These are phyloP conservation scores for Mola mola DNA, from an alignment of 2,113 vertebrate genomes.

Conservation along the genomic window DNA sequence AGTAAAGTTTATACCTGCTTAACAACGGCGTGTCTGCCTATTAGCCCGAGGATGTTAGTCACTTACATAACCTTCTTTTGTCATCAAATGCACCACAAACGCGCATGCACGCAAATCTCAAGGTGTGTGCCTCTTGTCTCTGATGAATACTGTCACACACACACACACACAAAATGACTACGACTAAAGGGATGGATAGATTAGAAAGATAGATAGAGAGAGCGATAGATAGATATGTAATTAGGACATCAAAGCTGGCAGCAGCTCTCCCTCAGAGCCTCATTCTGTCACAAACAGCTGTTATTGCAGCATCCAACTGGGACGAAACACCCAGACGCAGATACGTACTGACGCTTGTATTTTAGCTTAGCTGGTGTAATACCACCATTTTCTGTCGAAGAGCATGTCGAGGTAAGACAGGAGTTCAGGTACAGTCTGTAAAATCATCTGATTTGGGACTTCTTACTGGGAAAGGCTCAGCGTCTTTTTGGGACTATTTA, in stretches of 20 bases:
- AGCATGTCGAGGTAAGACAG: too few species aligned
- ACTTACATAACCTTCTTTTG: too few species aligned
- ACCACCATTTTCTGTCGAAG: background rate
- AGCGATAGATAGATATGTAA: slow-evolving; percentile 37
- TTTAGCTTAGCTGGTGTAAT: background rate
- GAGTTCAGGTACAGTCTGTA: background rate
- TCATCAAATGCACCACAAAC: too few species aligned
- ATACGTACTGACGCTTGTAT: slow-evolving; percentile 4
- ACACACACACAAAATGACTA: too few species aligned
- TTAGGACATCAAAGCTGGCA: slow-evolving; percentile 61
- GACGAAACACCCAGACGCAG: slow-evolving; percentile 36
- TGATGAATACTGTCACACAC: too few species aligned
- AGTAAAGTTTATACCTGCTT: too few species aligned
- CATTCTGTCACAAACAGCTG: slow-evolving; percentile 62
- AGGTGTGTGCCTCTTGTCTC: too few species aligned
- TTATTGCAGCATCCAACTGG: slow-evolving; percentile 44
- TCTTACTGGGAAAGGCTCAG: slow-evolving; percentile 59
- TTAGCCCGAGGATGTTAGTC: too few species aligned
- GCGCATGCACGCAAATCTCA: too few species aligned
- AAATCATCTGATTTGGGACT: slow-evolving; percentile 57
- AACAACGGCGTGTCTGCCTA: too few species aligned
- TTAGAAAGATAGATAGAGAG: slow-evolving; percentile 15
- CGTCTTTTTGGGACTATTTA: slow-evolving; percentile 68
- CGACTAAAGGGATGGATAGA: too few species aligned
- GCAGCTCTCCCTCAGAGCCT: slow-evolving; percentile 59